Base-by-base conservation (phyloP, 2,113 vertebrate species). In the Psilopsiagon aymara region DNA sequence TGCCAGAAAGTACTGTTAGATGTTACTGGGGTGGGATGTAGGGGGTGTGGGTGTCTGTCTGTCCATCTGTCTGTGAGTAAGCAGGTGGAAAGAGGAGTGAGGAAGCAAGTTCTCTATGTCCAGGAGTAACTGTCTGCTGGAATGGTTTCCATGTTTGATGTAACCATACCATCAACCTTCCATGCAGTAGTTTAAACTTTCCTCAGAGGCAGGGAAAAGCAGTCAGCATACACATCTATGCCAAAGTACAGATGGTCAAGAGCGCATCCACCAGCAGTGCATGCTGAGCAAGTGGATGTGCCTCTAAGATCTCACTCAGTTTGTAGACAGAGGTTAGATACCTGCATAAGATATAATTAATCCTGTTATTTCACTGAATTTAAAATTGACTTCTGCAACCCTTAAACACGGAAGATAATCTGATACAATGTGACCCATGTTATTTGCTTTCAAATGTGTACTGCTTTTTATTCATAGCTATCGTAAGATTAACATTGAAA, bases 381-480 rank as follows among this genome's bases (percentile, higher is more conserved):
- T 71, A 51, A 35, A 31, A 37, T 20, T 37, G 41, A 28, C 43
- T 78, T 37, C 85, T 74, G 55, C 59, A 84, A 53, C 69, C 63
- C 37, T 43, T 88, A 71, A 90, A 76, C 74, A 4, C 41, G 70
- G 85, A 82, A 55, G 81, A 16, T 69, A 33, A 82, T 51, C 67
- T 89, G 86, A 92, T 67, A 84, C 84, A 90, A 82, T 70, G 86
- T 88, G 82, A 96, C 87, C 95, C 94, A 1, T 23, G 85, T 60
- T 80, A 55, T 46, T 95, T 92, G 90, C 88, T 96, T 94, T 91
- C 82, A 73, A 94, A 66, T 29, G 88, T 82, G 80, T 77, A 86
- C 44, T 95, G 60, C 94, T 92, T 95, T 95, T 96, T 96, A 96
- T 97, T 96, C 20, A 28, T 85, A 92, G 95, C 92, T 92, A 77